Evolutionary conservation across 2,113 vertebrate genomes (phyloP).

Genomic region (Holacanthus passer): DNA sequence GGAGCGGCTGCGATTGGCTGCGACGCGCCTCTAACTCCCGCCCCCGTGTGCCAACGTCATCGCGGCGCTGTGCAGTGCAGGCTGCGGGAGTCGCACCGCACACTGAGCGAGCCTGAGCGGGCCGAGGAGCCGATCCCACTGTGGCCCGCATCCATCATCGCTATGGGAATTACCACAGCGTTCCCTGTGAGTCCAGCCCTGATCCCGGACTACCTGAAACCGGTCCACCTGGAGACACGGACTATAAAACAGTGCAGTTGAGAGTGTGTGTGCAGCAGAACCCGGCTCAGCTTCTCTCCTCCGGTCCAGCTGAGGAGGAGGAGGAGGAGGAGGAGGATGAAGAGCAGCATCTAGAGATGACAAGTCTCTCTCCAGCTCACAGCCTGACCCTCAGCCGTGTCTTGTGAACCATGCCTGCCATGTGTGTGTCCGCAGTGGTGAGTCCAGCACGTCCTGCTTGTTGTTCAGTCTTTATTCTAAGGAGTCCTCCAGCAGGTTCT

Average conservation of each 20-base stretch:
- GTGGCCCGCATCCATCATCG: slow-evolving; percentile 68
- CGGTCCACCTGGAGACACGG: slow-evolving; percentile 64
- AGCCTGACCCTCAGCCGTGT: slow-evolving; percentile 44
- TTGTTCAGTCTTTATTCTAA: slow-evolving; percentile 49
- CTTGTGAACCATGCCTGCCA: slow-evolving; percentile 62
- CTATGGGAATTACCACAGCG: slow-evolving; percentile 78
- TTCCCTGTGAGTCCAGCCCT: slow-evolving; percentile 61
- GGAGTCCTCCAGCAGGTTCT: slow-evolving; percentile 67
- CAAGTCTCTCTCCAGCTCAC: slow-evolving; percentile 56
- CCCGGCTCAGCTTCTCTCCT: slow-evolving; percentile 51
- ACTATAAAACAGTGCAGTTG: slow-evolving; percentile 71
- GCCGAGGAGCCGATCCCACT: slow-evolving; percentile 56
- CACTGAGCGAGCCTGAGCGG: slow-evolving; percentile 59
- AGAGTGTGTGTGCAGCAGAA: slow-evolving; percentile 39
- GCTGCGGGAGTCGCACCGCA: slow-evolving; percentile 64
- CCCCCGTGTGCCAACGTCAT: slow-evolving; percentile 55
- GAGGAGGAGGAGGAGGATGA: slow-evolving; percentile 65
- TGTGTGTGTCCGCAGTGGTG: slow-evolving; percentile 76
- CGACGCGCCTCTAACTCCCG: slow-evolving; percentile 53
- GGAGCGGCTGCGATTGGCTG: slow-evolving; percentile 46
- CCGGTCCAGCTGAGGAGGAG: slow-evolving; percentile 52
- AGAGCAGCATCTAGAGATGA: slow-evolving; percentile 70
- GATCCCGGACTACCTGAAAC: slow-evolving; percentile 55
- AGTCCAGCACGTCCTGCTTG: slow-evolving; percentile 59
- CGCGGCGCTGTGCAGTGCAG: slow-evolving; percentile 46